These are phyloP conservation scores for Pelmatolapia mariae DNA, from an alignment of 2,113 vertebrate genomes.

Conservation along the genomic window DNA sequence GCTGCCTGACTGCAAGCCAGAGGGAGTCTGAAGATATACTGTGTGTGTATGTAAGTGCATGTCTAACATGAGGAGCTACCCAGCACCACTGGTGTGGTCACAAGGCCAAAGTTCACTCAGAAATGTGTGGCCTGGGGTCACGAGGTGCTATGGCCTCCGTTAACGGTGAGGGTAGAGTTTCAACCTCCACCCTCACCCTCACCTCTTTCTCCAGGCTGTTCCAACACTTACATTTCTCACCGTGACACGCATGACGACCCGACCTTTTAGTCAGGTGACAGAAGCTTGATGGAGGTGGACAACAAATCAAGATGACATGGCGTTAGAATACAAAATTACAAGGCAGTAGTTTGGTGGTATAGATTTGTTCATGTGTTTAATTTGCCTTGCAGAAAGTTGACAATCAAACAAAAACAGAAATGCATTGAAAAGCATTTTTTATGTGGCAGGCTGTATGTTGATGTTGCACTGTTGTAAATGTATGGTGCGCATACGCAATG, in stretches of 20 bases:
- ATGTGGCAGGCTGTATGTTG: background rate
- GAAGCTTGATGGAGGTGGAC: constrained; percentile 15
- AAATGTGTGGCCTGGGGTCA: constrained; percentile 73
- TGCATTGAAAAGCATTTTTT: background rate
- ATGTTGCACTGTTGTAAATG: background rate
- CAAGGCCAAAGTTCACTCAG: constrained; percentile 68
- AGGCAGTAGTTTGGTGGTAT: background rate
- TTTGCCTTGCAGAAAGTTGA: background rate
- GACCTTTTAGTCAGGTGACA: constrained; percentile 47
- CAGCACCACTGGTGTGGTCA: constrained; percentile 64
- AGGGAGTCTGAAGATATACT: constrained; percentile 40
- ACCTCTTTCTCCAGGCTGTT: constrained; percentile 47
- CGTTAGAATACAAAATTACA: background rate
- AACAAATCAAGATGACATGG: background rate
- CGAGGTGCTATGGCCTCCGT: constrained; percentile 67
- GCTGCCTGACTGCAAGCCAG: constrained; percentile 49
- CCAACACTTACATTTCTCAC: constrained; percentile 59
- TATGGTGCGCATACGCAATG: background rate
- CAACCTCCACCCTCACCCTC: constrained; percentile 50
- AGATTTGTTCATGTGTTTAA: background rate
- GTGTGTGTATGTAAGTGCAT: constrained; percentile 15
- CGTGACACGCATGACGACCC: constrained; percentile 50
- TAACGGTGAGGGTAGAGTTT: constrained; percentile 71
- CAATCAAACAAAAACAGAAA: background rate
- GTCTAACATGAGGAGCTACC: constrained; percentile 38